phyloP scores from a whole-genome alignment of 2,797 vertebrate species.

The Emydoidea blandingii region DNA sequence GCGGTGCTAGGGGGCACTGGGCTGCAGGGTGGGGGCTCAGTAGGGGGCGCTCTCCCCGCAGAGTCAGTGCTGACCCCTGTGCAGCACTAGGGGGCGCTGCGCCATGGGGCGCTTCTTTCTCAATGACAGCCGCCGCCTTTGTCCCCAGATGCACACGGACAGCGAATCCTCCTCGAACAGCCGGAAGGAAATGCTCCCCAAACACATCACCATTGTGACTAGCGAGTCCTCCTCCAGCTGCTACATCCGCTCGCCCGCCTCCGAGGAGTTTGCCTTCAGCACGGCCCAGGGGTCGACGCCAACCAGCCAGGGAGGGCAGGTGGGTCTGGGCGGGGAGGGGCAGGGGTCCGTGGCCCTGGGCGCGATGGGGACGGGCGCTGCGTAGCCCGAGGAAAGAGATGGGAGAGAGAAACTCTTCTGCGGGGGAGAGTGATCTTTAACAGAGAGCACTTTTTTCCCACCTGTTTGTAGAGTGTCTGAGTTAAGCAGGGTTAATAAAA shows the following conservation, averaged over 20 bases:
- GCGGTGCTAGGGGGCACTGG: not conserved
- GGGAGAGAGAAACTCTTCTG: not conserved
- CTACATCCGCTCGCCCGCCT: conserved; percentile 78
- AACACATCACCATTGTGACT: conserved; percentile 88
- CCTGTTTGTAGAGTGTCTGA: not conserved
- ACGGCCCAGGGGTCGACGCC: conserved; percentile 16
- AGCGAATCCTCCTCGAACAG: conserved; percentile 94
- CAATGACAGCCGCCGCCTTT: conserved; percentile 25
- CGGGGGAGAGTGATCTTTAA: not conserved
- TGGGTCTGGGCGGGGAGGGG: not conserved
- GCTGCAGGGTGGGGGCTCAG: not conserved
- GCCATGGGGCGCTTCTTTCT: conserved; percentile 3
- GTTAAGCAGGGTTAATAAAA: not conserved
- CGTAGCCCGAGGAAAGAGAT: not conserved
- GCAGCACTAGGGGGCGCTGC: not conserved
- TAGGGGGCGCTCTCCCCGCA: fast-evolving
- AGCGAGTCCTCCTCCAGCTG: conserved; percentile 90
- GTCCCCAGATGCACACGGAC: conserved; percentile 89
- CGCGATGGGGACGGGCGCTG: not conserved
- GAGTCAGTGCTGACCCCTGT: not conserved
- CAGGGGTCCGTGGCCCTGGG: conserved; percentile 25
- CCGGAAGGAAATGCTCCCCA: conserved; percentile 92
- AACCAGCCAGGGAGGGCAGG: not conserved
- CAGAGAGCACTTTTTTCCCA: not conserved
- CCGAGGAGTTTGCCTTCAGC: conserved; percentile 66